phyloP scores from a whole-genome alignment of 1,140 invertebrate species.

The Cherax quadricarinatus region DNA sequence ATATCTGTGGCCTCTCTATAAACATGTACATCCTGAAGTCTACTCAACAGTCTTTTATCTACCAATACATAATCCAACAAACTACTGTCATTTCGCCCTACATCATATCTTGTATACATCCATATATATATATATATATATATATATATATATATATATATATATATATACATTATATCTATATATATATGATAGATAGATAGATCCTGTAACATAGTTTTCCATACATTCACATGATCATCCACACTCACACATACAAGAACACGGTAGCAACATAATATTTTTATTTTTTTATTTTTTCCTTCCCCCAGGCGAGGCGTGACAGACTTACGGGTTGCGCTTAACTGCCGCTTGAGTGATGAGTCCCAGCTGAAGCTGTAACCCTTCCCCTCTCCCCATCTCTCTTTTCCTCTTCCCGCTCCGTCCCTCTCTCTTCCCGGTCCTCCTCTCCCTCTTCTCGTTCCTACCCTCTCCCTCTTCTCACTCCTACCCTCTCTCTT shows the following conservation, averaged over 20 bases:
- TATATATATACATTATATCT: not conserved
- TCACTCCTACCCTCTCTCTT: not conserved
- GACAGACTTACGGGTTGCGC: conserved; percentile 36
- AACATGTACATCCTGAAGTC: no score
- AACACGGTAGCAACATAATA: conserved; percentile 25
- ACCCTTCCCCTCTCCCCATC: not conserved
- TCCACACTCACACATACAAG: conserved; percentile 34
- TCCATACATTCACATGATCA: not conserved
- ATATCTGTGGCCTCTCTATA: no score
- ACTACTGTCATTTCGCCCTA: no score
- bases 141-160: not conserved
- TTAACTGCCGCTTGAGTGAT: conserved; percentile 45
- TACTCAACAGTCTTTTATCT: no score
- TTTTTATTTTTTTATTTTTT: not conserved
- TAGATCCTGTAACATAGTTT: not conserved
- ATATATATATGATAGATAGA: not conserved
- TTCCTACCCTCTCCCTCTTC: not conserved
- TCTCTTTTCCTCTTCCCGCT: not conserved
- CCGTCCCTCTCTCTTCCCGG: not conserved
- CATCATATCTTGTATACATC: no score
- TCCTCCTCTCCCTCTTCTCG: not conserved
- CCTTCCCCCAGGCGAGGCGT: not conserved
- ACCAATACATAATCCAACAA: no score
- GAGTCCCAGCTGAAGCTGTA: conserved; percentile 37
- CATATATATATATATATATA: not conserved